Conservation (phyloP, 1,140 invertebrate species). For the Anoplolepis gracilipes region DNA sequence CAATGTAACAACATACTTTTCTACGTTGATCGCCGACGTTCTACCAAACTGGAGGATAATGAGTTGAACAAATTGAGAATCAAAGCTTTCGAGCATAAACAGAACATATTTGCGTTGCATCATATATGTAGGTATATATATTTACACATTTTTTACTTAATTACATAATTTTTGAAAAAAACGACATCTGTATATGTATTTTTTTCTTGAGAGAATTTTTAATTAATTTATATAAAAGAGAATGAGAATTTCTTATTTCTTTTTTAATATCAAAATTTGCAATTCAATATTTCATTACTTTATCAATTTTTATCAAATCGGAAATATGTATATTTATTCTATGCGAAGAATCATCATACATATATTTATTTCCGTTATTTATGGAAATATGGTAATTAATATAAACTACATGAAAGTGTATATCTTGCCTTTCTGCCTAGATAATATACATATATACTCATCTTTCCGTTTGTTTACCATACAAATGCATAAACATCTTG, state of each 20-base stretch:
- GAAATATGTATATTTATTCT: slow-evolving; percentile 9
- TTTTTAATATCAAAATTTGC: slow-evolving; percentile 16
- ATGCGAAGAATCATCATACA: not conserved
- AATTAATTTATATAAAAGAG: too few species aligned
- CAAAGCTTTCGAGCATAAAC: slow-evolving; percentile 44
- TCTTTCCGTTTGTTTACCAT: slow-evolving; percentile 39
- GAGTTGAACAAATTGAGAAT: slow-evolving; percentile 75
- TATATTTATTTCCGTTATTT: slow-evolving; percentile 1
- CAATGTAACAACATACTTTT: slow-evolving; percentile 87
- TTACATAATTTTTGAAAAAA: slow-evolving; percentile 30
- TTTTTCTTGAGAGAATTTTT: not conserved
- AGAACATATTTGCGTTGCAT: slow-evolving; percentile 27
- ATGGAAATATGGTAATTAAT: slow-evolving; percentile 27
- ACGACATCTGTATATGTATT: not conserved
- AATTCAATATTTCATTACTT: slow-evolving; percentile 27
- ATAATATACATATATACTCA: slow-evolving; percentile 12
- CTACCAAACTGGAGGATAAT: slow-evolving; percentile 87
- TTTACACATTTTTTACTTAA: slow-evolving; percentile 40
- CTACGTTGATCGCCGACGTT: slow-evolving; percentile 86
- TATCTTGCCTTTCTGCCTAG: slow-evolving; percentile 32
- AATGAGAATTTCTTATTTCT: not conserved
- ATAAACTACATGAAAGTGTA: slow-evolving; percentile 49
- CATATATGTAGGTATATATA: too few species aligned
- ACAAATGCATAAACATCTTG: slow-evolving; percentile 28
- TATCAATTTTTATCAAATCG: not conserved